These are phyloP conservation scores for Amphipoea oculea DNA, from an alignment of 2,888 invertebrate genomes.

Conservation along the genomic window DNA sequence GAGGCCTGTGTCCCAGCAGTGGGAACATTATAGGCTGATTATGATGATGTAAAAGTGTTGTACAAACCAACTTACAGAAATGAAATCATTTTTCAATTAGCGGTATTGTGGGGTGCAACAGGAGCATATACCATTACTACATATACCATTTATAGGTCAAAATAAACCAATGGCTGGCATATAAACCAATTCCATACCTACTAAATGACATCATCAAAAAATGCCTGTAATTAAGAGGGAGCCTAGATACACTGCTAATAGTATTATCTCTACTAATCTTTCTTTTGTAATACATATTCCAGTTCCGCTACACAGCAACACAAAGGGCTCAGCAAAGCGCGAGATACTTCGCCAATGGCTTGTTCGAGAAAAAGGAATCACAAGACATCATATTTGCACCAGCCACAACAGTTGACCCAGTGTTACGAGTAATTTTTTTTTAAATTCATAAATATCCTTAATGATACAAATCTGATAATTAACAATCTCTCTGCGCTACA, in stretches of 20 bases:
- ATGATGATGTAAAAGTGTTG: too few species aligned
- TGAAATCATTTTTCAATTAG: too few species aligned
- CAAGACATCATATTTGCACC: slow-evolving; percentile 92
- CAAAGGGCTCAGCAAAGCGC: slow-evolving; percentile 95
- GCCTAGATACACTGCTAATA: not conserved
- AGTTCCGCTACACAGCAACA: slow-evolving; percentile 95
- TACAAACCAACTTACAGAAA: too few species aligned
- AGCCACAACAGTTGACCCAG: slow-evolving; percentile 91
- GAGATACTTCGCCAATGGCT: slow-evolving; percentile 93
- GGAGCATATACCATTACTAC: too few species aligned
- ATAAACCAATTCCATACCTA: not conserved
- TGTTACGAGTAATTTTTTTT: slow-evolving; percentile 91
- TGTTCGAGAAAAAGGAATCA: slow-evolving; percentile 92
- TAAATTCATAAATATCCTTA: slow-evolving; percentile 20
- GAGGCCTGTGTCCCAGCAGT: too few species aligned
- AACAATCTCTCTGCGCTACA: not conserved
- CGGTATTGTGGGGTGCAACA: not conserved
- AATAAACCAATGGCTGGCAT: not conserved
- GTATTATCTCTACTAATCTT: not conserved
- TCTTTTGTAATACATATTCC: slow-evolving; percentile 69
- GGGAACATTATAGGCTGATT: too few species aligned
- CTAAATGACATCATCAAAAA: not conserved
- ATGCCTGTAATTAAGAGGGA: not conserved
- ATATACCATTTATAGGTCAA: not conserved
- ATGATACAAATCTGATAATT: not conserved